phyloP scores from a whole-genome alignment of 2,113 vertebrate genomes.

The Hiodon alosoides region DNA sequence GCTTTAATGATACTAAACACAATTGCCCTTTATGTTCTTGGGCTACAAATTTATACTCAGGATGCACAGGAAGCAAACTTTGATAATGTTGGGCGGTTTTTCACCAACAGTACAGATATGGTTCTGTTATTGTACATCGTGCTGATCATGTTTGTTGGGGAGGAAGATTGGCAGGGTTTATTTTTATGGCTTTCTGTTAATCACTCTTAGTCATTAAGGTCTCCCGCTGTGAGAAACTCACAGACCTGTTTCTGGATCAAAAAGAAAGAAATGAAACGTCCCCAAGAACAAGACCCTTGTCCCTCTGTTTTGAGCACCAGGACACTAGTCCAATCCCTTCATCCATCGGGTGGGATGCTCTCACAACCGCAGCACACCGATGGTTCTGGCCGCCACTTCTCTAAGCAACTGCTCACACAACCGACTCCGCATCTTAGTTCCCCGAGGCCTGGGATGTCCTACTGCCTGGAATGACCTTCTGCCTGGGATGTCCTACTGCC shows the following conservation, averaged over 20 bases:
- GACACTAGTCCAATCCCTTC: neutral
- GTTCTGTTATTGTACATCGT: too few relatives aligned
- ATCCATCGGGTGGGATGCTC: neutral
- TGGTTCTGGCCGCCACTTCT: neutral
- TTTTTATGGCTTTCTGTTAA: neutral
- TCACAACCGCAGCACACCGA: neutral
- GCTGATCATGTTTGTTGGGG: too few relatives aligned
- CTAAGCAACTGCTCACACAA: constrained; percentile 15
- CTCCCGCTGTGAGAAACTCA: neutral
- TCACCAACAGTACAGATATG: too few relatives aligned
- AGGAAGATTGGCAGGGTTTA: too few relatives aligned
- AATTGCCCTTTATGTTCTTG: too few relatives aligned
- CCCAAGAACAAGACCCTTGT: neutral
- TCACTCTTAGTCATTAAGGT: neutral
- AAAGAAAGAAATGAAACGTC: neutral
- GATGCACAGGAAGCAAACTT: too few relatives aligned
- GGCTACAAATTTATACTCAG: too few relatives aligned
- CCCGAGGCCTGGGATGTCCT: neutral
- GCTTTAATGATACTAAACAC: too few relatives aligned
- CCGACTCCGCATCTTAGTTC: neutral
- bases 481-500: too few relatives aligned
- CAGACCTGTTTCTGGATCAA: neutral
- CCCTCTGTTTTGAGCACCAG: neutral
- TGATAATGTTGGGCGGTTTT: too few relatives aligned
- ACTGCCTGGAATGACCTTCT: too few relatives aligned